Conservation (phyloP, 1,140 invertebrate species). For the Bradysia coprophila region DNA sequence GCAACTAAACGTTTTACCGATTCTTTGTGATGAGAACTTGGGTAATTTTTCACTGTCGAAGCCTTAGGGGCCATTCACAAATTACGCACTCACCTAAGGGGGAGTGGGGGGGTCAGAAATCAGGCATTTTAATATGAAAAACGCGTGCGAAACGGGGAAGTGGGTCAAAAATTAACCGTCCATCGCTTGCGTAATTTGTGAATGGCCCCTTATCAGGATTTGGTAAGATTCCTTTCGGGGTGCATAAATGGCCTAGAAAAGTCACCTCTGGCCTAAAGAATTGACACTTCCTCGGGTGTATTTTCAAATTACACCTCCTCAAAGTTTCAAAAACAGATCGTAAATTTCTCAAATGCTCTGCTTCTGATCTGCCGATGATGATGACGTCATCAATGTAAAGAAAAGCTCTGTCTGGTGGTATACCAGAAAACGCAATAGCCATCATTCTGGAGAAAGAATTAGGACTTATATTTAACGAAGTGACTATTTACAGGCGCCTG, state of each 20-base stretch:
- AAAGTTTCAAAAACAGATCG: constrained; percentile 1
- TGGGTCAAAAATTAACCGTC: no score
- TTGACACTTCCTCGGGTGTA: constrained; percentile 5
- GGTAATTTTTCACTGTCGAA: no score
- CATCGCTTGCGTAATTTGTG: no score
- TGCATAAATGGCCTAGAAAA: constrained; percentile 5
- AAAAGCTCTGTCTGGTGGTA: constrained; percentile 3
- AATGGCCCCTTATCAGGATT: no score
- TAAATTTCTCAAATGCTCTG: constrained; percentile 1
- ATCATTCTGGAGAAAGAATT: constrained; percentile 1
- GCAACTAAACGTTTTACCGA: background rate
- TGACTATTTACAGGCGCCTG: no score
- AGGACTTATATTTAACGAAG: background rate
- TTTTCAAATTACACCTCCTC: constrained; percentile 4
- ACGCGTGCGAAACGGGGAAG: no score
- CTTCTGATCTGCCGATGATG: constrained; percentile 1
- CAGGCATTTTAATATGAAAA: no score
- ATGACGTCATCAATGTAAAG: constrained; percentile 6
- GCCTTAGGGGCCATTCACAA: no score
- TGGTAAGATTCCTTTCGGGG: constrained; percentile 5
- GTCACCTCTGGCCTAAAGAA: constrained; percentile 5
- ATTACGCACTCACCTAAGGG: no score
- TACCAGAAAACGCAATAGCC: background rate
- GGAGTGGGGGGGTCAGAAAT: no score
- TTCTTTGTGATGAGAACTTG: no score